These are phyloP conservation scores for Melopsittacus undulatus DNA, from an alignment of 2,797 vertebrate genomes.

Conservation along the genomic window DNA sequence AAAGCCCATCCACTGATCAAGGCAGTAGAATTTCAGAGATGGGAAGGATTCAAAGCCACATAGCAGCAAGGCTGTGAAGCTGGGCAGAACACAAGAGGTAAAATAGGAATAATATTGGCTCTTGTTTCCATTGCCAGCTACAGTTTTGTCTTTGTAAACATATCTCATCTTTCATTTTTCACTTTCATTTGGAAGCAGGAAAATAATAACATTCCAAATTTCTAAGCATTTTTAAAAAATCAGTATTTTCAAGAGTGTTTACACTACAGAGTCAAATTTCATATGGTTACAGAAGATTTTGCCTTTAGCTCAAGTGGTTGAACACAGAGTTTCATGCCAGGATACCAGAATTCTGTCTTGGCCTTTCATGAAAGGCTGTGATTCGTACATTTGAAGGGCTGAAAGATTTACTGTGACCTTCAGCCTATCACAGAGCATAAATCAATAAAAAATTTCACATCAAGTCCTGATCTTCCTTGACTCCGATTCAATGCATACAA, in stretches of 20 bases:
- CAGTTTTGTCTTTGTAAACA: not conserved
- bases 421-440: not conserved
- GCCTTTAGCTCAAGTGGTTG: not conserved
- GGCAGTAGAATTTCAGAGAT: not conserved
- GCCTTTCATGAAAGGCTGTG: not conserved
- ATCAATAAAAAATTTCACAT: not conserved
- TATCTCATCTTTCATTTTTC: not conserved
- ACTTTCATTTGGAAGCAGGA: not conserved
- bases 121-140: not conserved
- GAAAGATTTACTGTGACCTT: not conserved
- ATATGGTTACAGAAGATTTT: not conserved
- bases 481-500: not conserved
- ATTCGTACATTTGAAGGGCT: not conserved
- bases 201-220: not conserved
- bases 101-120: not conserved
- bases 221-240: not conserved
- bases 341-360: not conserved
- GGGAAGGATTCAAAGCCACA: not conserved
- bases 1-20: not conserved
- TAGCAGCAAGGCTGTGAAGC: not conserved
- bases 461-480: not conserved
- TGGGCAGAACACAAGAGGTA: not conserved
- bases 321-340: not conserved
- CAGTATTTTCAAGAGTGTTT: not conserved
- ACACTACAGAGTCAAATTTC: not conserved